Conservation (phyloP, 2,113 vertebrate genomes). For the Clarias magur region DNA sequence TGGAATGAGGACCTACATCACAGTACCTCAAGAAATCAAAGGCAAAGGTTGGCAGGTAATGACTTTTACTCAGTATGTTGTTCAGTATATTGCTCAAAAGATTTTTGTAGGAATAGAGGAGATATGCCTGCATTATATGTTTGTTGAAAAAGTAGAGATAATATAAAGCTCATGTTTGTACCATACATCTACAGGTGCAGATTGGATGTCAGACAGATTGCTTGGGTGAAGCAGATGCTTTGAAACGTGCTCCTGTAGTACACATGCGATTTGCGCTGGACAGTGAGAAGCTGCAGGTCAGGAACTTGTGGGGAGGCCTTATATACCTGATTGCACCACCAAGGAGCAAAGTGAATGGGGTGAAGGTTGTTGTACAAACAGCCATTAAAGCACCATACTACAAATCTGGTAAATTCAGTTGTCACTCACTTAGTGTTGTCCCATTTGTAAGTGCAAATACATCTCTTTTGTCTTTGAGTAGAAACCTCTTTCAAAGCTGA, state of each 20-base stretch:
- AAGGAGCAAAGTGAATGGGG: conserved; percentile 53
- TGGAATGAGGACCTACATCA: conserved; percentile 69
- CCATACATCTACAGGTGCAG: conserved; percentile 66
- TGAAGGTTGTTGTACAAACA: conserved; percentile 64
- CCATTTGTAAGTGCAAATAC: not conserved
- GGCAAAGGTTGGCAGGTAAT: conserved; percentile 69
- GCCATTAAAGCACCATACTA: conserved; percentile 71
- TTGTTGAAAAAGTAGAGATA: not conserved
- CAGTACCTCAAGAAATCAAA: conserved; percentile 64
- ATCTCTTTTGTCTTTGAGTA: not conserved
- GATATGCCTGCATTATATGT: no score
- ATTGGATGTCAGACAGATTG: conserved; percentile 74
- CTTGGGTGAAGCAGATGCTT: conserved; percentile 49
- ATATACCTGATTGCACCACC: conserved; percentile 70
- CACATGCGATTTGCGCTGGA: conserved; percentile 58
- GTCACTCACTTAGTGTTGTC: not conserved
- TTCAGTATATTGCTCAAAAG: not conserved
- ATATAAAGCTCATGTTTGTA: not conserved
- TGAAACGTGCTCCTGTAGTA: conserved; percentile 66
- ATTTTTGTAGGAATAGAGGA: no score
- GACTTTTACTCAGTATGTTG: not conserved
- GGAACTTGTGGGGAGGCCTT: conserved; percentile 73
- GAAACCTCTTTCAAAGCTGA: not conserved
- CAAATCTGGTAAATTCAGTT: conserved; percentile 64
- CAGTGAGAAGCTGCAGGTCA: conserved; percentile 62